Conservation (phyloP, 2,888 invertebrate genomes). For the Drosophila meridionalis region DNA sequence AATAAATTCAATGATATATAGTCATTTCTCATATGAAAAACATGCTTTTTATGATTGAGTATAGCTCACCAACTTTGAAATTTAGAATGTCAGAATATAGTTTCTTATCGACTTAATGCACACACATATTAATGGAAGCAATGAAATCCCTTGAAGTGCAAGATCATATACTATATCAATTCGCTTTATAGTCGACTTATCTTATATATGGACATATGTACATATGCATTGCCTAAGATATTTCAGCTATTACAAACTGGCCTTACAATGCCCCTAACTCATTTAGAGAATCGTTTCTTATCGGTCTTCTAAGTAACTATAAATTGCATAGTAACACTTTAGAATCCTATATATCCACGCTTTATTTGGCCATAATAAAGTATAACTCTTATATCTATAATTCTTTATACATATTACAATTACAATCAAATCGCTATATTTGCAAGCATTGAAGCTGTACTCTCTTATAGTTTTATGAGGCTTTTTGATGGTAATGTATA, state of each 20-base stretch:
- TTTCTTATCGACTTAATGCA: background rate
- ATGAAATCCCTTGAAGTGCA: background rate
- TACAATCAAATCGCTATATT: background rate
- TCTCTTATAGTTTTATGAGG: background rate
- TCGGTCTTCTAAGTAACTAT: background rate
- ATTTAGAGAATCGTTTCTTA: background rate
- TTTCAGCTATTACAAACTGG: background rate
- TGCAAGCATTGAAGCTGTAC: background rate
- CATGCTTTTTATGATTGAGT: background rate
- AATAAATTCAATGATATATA: too few relatives aligned
- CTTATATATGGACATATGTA: background rate
- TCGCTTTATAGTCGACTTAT: background rate
- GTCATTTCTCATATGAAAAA: too few relatives aligned
- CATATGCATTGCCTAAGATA: background rate
- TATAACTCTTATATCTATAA: background rate
- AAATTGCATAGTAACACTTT: background rate
- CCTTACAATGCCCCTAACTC: background rate
- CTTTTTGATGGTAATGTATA: background rate
- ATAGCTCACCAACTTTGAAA: background rate
- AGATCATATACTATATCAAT: background rate
- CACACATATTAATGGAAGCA: background rate
- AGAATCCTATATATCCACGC: background rate
- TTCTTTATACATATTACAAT: background rate
- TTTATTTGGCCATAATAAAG: background rate
- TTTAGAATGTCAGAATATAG: background rate